Base-by-base conservation (phyloP, 2,888 invertebrate species). In the Polydrusus cervinus region DNA sequence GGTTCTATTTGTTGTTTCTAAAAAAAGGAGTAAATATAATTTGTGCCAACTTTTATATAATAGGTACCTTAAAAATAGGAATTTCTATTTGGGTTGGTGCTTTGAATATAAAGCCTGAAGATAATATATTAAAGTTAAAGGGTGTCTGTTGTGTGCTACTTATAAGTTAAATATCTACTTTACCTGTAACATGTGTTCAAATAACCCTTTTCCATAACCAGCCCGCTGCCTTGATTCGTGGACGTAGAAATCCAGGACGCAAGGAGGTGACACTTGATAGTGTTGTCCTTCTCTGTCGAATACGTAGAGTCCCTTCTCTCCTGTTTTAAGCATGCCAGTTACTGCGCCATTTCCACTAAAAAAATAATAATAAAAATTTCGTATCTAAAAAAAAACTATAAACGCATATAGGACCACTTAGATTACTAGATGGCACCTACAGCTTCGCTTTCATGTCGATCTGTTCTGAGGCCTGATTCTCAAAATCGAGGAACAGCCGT, bases 171-270 rank as follows among this genome's bases (percentile, higher is more conserved):
- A 45, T n/a, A n/a, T n/a, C n/a, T 40, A n/a, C 5, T n/a, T 43
- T 86, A 95, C 96, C 85, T 90, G 83, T n/a, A 97, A 88, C 97
- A 98, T 97, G 83, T 92, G 90, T 80, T 98, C 95, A 87, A 96
- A 98, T 13, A 99, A 89, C 74, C 89, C 87, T 82, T 92, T 94
- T 3, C 98, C 98, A 84, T 93, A 90, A 2, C 98, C 98, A 85
- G 91, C 91, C 70, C 98, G 92, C 87, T 98, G 98, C 60, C 92
- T 90, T 2, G 93, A 91, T 85, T 93, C 93, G 83, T 95, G 91
- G 25, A 99, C 92, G 87, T 94, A 99, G 89, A 99, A 98, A 87
- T 99, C 98, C 62, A 99, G 90, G 71, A 98, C 91, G 86, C 97
- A 98, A 13, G 95, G 89, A 0, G 97, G 94, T 79, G 93, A 91